These are phyloP conservation scores for Anthonomus grandis DNA, from an alignment of 1,140 invertebrate genomes.

Conservation along the genomic window DNA sequence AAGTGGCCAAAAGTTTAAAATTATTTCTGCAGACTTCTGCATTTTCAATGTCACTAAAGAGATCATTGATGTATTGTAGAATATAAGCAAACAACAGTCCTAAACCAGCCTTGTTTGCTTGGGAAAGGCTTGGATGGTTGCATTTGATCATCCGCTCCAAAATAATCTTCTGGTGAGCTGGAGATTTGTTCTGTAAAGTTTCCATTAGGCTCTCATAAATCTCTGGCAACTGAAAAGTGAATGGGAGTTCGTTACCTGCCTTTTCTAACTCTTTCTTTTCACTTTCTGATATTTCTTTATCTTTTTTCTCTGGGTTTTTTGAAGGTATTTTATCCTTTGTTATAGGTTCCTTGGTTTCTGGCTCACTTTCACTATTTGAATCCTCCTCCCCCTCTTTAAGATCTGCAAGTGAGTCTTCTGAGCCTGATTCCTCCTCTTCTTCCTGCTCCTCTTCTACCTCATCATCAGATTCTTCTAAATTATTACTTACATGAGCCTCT, in stretches of 20 bases:
- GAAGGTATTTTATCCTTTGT: slow-evolving; percentile 13
- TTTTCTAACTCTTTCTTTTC: slow-evolving; percentile 50
- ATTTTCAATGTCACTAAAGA: slow-evolving; percentile 52
- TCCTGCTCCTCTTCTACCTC: slow-evolving; percentile 46
- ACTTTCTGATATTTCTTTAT: slow-evolving; percentile 10
- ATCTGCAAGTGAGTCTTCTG: slow-evolving; percentile 45
- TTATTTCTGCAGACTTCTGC: slow-evolving; percentile 51
- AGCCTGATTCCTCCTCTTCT: slow-evolving; percentile 39
- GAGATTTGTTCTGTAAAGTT: slow-evolving; percentile 58
- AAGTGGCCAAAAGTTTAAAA: slow-evolving; percentile 59
- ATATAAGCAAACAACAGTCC: slow-evolving; percentile 69
- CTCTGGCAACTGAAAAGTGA: slow-evolving; percentile 65
- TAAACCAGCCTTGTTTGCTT: slow-evolving; percentile 74
- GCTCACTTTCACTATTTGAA: slow-evolving; percentile 47
- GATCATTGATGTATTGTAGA: slow-evolving; percentile 71
- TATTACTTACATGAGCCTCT: slow-evolving; percentile 22
- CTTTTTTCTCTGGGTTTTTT: slow-evolving; percentile 5
- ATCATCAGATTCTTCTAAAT: slow-evolving; percentile 41
- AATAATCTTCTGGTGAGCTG: slow-evolving; percentile 64
- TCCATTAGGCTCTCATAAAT: slow-evolving; percentile 65
- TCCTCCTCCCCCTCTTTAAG: slow-evolving; percentile 40
- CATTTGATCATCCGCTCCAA: slow-evolving; percentile 82
- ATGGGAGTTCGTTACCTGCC: slow-evolving; percentile 65
- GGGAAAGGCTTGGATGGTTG: slow-evolving; percentile 73
- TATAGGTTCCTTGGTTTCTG: slow-evolving; percentile 33